Conservation (phyloP, 2,888 invertebrate species). For the Drosophila longiperda region DNA sequence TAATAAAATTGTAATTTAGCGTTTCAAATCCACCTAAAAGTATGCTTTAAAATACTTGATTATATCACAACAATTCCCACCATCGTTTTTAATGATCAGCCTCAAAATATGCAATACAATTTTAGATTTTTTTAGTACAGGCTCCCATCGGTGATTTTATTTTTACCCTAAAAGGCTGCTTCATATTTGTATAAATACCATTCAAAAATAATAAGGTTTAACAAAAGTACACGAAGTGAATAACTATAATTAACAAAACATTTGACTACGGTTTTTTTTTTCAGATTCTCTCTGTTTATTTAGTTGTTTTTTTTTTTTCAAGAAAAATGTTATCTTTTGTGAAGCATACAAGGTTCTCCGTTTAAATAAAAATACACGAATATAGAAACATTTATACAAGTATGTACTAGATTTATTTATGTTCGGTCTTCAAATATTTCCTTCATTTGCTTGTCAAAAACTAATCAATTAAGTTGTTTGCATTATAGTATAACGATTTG, state of each 20-base stretch:
- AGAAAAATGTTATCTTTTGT: conserved; percentile 49
- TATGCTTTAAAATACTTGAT: not conserved
- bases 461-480: not conserved
- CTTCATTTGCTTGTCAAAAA: conserved; percentile 16
- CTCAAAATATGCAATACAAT: not conserved
- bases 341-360: conserved; percentile 66
- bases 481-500: not conserved
- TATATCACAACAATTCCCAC: not conserved
- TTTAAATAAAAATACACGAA: conserved; percentile 62
- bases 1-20: not conserved
- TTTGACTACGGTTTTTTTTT: conserved; percentile 37
- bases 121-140: accelerated
- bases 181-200: not conserved
- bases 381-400: conserved; percentile 61
- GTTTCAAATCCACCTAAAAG: not conserved
- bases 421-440: conserved; percentile 27
- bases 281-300: conserved; percentile 48
- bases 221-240: not conserved
- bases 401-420: conserved; percentile 32
- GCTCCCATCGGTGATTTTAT: not conserved
- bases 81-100: not conserved
- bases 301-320: conserved; percentile 41
- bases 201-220: not conserved
- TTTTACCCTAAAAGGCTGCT: not conserved
- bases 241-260: not conserved